Conservation (phyloP, 2,888 invertebrate genomes). For the Synergus gifuensis region DNA sequence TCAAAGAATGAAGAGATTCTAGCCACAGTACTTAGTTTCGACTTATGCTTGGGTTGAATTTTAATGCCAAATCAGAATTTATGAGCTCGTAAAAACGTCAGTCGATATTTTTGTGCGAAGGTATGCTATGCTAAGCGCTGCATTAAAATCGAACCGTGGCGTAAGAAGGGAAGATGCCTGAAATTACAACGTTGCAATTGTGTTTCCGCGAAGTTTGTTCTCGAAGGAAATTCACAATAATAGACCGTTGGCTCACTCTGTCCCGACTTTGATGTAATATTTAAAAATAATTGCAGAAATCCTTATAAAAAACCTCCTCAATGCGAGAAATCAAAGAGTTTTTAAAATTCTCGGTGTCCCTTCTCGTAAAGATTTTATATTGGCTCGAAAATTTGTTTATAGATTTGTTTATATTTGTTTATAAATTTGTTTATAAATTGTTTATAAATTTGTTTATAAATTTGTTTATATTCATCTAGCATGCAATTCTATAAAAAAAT, state of each 20-base stretch:
- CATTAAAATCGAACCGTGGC: constrained; percentile 37
- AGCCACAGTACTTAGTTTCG: constrained; percentile 2
- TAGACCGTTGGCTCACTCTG: constrained; percentile 30
- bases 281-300: background rate
- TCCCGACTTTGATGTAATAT: constrained; percentile 16
- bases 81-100: constrained; percentile 30
- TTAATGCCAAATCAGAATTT: constrained; percentile 25
- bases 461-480: too few species aligned
- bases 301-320: constrained; percentile 8
- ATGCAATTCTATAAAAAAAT: background rate
- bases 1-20: background rate
- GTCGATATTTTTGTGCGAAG: constrained; percentile 17
- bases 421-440: too few species aligned
- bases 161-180: constrained; percentile 35
- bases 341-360: background rate
- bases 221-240: constrained; percentile 11
- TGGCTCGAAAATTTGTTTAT: background rate
- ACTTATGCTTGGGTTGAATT: background rate
- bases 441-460: too few species aligned
- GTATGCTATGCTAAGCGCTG: constrained; percentile 25
- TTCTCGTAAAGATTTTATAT: background rate
- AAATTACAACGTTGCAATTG: constrained; percentile 40
- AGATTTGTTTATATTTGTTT: too few species aligned
- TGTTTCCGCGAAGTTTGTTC: constrained; percentile 36
- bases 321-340: constrained; percentile 6